Base-by-base conservation (phyloP, 2,797 vertebrate genomes). In the Propithecus deckenii region DNA sequence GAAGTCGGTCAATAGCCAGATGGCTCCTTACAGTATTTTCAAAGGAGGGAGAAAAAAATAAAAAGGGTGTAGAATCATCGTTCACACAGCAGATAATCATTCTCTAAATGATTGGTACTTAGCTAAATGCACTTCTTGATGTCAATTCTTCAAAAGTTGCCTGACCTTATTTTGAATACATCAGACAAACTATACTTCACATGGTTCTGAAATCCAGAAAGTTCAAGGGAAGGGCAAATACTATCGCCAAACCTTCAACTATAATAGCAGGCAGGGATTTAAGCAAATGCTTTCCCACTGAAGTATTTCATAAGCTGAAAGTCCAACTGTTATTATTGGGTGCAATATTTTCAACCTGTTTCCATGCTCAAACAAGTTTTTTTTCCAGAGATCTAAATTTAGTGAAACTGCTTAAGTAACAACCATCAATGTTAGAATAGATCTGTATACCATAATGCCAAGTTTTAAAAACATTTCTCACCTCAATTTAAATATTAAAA, bases 271-370 rank as follows among this genome's bases (percentile, higher is more conserved):
- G 83, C 75, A 90, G 67, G 76, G 38, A 75, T 91, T 92, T 93
- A 84, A 96, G 79, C 0, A 95, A 97, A 97, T 95, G 20, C 52
- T 94, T 85, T 86, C 80, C 97, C 67, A 92, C 25, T 69, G 79
- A 98, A 94, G 92, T 18, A 65, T 78, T 95, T 61, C 96, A 96
- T 41, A 92, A 94, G 92, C 84, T 75, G 86, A 41, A 65, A 91
- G 90, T 86, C 71, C 89, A 69, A 59, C 61, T 72, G 6, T 78
- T 93, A 69, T 87, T 86, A 48, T 18, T 65, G 20, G 84, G 84
- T 41, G 55, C 50, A 86, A 65, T 23, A 79, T 83, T 97, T 86
- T 91, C 78, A 67, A 95, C 75, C 86, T 78, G 69, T 96, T 91
- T 78, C 78, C 41, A 79, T 43, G 76, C 48, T 89, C 32, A 41